phyloP scores from a whole-genome alignment of 1,140 invertebrate species.

The Drosophila varians region DNA sequence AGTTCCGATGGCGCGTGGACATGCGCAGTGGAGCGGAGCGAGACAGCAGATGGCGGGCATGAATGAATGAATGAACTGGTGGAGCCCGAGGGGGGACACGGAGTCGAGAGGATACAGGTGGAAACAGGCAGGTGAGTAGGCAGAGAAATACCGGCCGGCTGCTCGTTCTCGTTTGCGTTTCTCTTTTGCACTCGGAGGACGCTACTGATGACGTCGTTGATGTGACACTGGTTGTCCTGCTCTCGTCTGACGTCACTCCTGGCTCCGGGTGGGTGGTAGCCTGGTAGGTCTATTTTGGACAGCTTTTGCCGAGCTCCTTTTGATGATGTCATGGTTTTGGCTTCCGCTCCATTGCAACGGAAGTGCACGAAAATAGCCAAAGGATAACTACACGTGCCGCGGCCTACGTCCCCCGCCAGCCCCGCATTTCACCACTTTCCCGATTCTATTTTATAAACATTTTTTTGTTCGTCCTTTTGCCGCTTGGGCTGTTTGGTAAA shows the following conservation, averaged over 20 bases:
- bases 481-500: constrained; percentile 10
- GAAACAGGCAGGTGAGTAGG: constrained; percentile 14
- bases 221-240: constrained; percentile 21
- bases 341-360: constrained; percentile 35
- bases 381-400: constrained; percentile 53
- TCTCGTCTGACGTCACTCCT: constrained; percentile 50
- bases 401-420: constrained; percentile 2
- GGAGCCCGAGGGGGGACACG: not conserved
- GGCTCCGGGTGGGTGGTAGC: not conserved
- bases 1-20: constrained; percentile 51
- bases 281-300: constrained; percentile 15
- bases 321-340: constrained; percentile 48
- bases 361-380: constrained; percentile 60
- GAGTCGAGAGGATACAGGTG: constrained; percentile 17
- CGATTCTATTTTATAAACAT: not conserved
- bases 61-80: constrained; percentile 58
- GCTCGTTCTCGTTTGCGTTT: constrained; percentile 5
- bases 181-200: constrained; percentile 1
- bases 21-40: constrained; percentile 51
- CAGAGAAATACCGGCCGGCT: constrained; percentile 61
- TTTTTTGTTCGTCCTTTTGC: not conserved
- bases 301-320: constrained; percentile 11
- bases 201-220: constrained; percentile 50
- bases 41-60: constrained; percentile 41
- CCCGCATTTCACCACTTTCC: not conserved